phyloP scores from a whole-genome alignment of 2,797 vertebrate species.

The Cercopithecus neglectus region DNA sequence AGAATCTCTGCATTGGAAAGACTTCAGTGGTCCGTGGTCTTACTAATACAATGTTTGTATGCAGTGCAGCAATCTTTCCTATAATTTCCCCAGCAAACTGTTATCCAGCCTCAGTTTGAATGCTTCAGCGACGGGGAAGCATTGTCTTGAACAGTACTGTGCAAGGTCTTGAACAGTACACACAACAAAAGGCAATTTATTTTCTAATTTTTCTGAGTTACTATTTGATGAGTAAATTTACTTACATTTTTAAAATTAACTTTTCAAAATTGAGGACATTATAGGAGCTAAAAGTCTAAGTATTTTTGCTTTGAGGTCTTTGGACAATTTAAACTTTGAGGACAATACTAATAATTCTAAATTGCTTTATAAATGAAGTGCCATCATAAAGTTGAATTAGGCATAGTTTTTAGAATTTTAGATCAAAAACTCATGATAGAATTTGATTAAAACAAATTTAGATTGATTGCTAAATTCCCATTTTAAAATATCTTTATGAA shows the following conservation, averaged over 20 bases:
- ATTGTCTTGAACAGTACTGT: too few relatives aligned
- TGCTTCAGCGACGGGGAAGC: neutral
- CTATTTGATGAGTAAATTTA: slow-evolving; percentile 1
- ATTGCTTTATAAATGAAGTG: slow-evolving; percentile 29
- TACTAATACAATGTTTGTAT: neutral
- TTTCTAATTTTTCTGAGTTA: slow-evolving; percentile 11
- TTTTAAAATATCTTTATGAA: neutral
- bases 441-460: slow-evolving; percentile 12
- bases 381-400: neutral
- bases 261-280: neutral
- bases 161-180: neutral
- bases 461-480: neutral
- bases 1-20: neutral
- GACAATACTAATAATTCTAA: neutral
- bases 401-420: slow-evolving; percentile 38
- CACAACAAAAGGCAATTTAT: neutral
- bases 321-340: slow-evolving; percentile 8
- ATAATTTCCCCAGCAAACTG: neutral
- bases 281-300: neutral
- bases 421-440: slow-evolving; percentile 14
- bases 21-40: neutral
- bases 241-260: neutral
- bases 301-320: slow-evolving; percentile 8
- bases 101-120: neutral
- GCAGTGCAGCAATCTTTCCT: neutral